Evolutionary conservation across 2,797 vertebrate genomes (phyloP).

Genomic region (Zalophus californianus): DNA sequence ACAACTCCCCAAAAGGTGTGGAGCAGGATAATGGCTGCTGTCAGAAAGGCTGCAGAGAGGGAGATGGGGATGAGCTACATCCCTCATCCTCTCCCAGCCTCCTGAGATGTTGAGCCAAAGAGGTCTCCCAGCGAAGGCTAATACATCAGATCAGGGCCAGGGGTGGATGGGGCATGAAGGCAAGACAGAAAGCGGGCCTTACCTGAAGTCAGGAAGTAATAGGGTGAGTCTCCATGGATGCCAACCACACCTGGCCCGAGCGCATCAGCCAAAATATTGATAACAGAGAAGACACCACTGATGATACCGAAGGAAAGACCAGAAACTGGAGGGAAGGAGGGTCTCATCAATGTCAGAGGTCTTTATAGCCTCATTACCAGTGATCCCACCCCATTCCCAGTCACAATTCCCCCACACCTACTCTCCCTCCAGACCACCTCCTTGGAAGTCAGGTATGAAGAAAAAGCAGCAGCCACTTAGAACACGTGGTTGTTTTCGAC

Average conservation of each 20-base stretch:
- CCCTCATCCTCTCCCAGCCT: constrained; percentile 56
- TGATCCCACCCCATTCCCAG: background rate
- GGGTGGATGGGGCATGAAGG: background rate
- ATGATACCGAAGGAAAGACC: constrained; percentile 90
- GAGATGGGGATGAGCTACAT: constrained; percentile 44
- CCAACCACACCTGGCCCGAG: constrained; percentile 89
- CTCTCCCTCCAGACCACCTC: constrained; percentile 67
- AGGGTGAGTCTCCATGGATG: constrained; percentile 89
- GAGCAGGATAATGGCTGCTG: constrained; percentile 88
- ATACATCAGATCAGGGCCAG: background rate
- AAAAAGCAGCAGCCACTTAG: constrained; percentile 40
- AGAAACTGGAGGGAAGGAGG: constrained; percentile 84
- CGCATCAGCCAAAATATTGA: constrained; percentile 88
- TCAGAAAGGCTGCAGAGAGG: constrained; percentile 87
- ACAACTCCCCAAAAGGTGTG: constrained; percentile 90
- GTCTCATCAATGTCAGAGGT: constrained; percentile 44
- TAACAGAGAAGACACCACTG: constrained; percentile 89
- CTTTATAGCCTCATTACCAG: background rate
- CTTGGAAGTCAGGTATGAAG: constrained; percentile 41
- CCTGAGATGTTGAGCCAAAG: constrained; percentile 51
- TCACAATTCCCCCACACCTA: constrained; percentile 13
- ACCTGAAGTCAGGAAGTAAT: constrained; percentile 91
- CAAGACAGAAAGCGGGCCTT: background rate
- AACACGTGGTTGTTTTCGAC: background rate
- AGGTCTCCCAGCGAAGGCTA: constrained; percentile 39